Evolutionary conservation across 2,113 vertebrate species (phyloP), one percentile per base, ranked within the genome.

Genomic region (Prunella himalayana): DNA sequence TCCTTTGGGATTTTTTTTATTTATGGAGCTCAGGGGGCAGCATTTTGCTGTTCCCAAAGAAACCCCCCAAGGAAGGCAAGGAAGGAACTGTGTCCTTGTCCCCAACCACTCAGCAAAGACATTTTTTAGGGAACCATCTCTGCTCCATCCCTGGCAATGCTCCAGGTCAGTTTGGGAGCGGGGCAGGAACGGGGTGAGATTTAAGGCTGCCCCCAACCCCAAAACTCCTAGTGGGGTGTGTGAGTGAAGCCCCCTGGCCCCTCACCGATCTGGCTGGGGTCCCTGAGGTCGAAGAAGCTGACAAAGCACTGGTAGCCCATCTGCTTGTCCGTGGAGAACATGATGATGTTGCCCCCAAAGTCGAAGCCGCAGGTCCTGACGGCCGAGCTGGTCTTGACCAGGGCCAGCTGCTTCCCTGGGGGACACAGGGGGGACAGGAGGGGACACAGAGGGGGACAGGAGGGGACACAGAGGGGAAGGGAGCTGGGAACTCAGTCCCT

Each of bases 321-420:
- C 98, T 99, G 99, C 92, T 99, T 99, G 95, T 99, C 99, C 4
- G 99, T 99, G 84, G 99, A 99, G 82, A 99, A 99, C 99, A 99
- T 99, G 97, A 99, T 98, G 98, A 99, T 99, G 96, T 99, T 99
- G 28, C 99, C 99, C 13, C 99, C 99, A 23, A 99, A 99, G 97
- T 99, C 99, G 44, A 99, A 99, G 82, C 99, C 99, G 3, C 99
- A 99, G 1, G 99, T 99, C 65, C 99, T 98, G 30, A 99, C 99
- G 0, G 99, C 99, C 0, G 99, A 99, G 97, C 98, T 99, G 88
- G 99, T 99, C 82, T 99, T 97, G 92, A 99, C 98, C 50, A 99
- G 97, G 9, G 99, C 99, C 24, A 99, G 97, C 97, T 99, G 99
- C 98, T 99, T 99, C 47, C 99, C 99, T 99, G 82, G 42, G 44